Conservation (phyloP, 2,888 invertebrate species). For the Sthenelais limicola region DNA sequence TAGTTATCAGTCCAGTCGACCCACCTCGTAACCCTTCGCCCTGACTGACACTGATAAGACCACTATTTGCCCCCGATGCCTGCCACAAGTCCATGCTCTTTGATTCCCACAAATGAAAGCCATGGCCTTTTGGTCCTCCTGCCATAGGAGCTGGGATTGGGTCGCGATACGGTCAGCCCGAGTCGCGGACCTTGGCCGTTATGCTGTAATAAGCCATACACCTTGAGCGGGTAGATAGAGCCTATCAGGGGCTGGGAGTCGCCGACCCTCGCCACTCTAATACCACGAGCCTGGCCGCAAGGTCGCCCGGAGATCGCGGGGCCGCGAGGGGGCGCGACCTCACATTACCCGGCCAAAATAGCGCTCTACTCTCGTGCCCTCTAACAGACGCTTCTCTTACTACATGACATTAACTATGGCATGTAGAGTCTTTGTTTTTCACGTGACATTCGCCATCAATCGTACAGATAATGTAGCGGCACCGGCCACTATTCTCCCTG, state of each 20-base stretch:
- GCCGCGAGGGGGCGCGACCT: slow-evolving; percentile 25
- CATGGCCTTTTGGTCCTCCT: slow-evolving; percentile 12
- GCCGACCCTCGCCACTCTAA: slow-evolving; percentile 11
- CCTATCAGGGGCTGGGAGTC: slow-evolving; percentile 9
- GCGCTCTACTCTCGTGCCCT: not conserved
- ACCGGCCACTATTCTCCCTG: slow-evolving; percentile 14
- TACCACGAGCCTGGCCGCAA: slow-evolving; percentile 11
- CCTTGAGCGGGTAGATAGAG: slow-evolving; percentile 29
- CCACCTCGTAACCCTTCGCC: slow-evolving; percentile 10
- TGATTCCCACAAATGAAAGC: slow-evolving; percentile 37
- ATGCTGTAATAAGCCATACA: slow-evolving; percentile 36
- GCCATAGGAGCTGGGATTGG: slow-evolving; percentile 16
- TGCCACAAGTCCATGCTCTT: slow-evolving; percentile 29
- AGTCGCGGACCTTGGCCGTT: slow-evolving; percentile 25
- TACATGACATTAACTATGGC: slow-evolving; percentile 17
- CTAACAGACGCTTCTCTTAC: too few relatives aligned
- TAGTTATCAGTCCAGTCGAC: slow-evolving; percentile 13
- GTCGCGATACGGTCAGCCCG: slow-evolving; percentile 33
- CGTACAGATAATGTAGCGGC: slow-evolving; percentile 11
- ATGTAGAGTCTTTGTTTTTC: slow-evolving; percentile 38
- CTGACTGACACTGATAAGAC: slow-evolving; percentile 22
- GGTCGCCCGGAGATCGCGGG: slow-evolving; percentile 7
- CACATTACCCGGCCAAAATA: slow-evolving; percentile 35
- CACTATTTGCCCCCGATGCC: slow-evolving; percentile 9
- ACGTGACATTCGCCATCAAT: slow-evolving; percentile 37